Base-by-base conservation (phyloP, 2,888 invertebrate genomes). In the Caenorhabditis doughertyi region DNA sequence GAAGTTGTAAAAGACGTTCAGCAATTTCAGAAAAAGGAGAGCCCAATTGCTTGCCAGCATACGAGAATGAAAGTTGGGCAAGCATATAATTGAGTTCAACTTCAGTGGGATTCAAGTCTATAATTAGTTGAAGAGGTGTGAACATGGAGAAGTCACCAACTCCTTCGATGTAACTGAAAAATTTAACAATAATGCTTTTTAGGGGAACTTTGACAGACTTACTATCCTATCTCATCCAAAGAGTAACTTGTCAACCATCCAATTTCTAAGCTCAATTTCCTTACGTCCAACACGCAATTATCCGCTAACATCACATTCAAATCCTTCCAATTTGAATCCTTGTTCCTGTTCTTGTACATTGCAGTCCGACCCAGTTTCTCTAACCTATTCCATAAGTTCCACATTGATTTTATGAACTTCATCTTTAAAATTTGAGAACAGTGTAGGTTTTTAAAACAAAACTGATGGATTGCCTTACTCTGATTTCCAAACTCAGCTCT, bases 61-160 rank as follows among this genome's bases (percentile, higher is more conserved):
- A 53, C 13, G 73, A 64, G 27, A 81, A 84, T 16, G 56, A 68
- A 5, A 84, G 44, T 16, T 73, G 73, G n/a, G 72, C 73, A 4
- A 84, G 64, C 67, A 84, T 77, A 27, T 70, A 84, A 29, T 80
- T 79, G 25, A 84, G 23, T 49, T 84, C 84, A 2, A 73, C 29
- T 3, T 56, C 47, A 9, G 68, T 56, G 4, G 80, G 81, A 13
- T 79, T 51, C 35, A 84, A 16, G 0, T 76, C 70, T 7, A 73
- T 18, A 4, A 84, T 32, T 0, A 64, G 65, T 25, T 42, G 64
- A 5, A 84, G 25, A 3, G 81, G n/a, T 0, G 29, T 9, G 9
- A 60, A 60, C 9, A 65, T 27, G 5, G 55, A 53, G 25, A 35
- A 32, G 16, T 67, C 74, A 4, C 56, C 70, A 9, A 70, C 32